Percentiles rank a stretch among this genome's conserved stretches.
phyloP scores from a whole-genome alignment of 2,797 vertebrate genomes.

The Pantherophis vulpinus region DNA sequence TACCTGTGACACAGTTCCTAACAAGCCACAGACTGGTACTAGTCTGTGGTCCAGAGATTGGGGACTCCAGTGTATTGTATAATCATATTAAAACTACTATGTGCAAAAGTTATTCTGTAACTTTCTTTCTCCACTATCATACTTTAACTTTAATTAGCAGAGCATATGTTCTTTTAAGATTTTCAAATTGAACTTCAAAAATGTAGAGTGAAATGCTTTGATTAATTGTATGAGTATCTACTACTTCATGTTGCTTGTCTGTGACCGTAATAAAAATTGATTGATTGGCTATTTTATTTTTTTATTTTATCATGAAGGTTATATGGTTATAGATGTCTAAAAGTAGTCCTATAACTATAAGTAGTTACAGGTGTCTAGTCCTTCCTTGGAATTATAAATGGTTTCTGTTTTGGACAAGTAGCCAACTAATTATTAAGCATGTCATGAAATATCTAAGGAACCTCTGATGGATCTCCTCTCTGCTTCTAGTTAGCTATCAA shows the following conservation, averaged over 20 bases:
- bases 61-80: background rate
- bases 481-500: slow-evolving; percentile 14
- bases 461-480: slow-evolving; percentile 27
- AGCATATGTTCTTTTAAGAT: background rate
- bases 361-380: background rate
- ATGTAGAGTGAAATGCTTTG: slow-evolving; percentile 7
- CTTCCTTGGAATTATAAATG: background rate
- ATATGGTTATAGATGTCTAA: background rate
- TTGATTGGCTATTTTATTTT: background rate
- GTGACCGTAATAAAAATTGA: background rate
- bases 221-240: background rate
- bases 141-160: background rate
- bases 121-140: background rate
- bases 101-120: background rate
- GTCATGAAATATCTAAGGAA: slow-evolving; percentile 14
- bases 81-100: background rate
- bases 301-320: background rate
- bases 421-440: slow-evolving; percentile 31
- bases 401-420: slow-evolving; percentile 22
- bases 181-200: background rate
- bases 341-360: background rate
- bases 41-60: background rate
- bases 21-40: background rate
- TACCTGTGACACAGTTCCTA: background rate
- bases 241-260: background rate